Percentiles rank a stretch among this genome's conserved stretches.
These are phyloP conservation scores for Caenorhabditis sp. DNA, from an alignment of 2,888 invertebrate species.

Conservation along the genomic window DNA sequence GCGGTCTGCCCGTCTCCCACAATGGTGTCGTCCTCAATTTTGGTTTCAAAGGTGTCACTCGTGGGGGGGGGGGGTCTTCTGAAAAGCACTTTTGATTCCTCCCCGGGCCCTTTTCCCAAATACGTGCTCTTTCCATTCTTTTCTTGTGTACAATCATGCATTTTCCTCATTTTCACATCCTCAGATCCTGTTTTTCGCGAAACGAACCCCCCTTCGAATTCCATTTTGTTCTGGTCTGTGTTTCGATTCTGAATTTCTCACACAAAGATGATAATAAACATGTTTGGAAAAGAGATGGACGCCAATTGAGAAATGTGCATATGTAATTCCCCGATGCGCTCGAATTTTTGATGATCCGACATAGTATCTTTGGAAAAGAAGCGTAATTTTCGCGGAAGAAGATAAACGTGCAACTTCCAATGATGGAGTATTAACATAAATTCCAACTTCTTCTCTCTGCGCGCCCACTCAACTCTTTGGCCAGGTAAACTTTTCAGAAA, in stretches of 20 bases:
- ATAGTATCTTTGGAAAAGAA: constrained; percentile 40
- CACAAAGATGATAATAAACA: constrained; percentile 36
- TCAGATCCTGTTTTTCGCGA: constrained; percentile 38
- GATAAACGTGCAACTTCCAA: constrained; percentile 20
- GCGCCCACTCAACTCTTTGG: background rate
- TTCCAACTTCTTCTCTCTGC: background rate
- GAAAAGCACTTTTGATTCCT: constrained; percentile 44
- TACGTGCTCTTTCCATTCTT: background rate
- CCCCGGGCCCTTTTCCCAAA: constrained; percentile 7
- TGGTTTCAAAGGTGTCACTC: constrained; percentile 54
- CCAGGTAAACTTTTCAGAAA: constrained; percentile 32
- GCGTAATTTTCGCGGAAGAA: constrained; percentile 18
- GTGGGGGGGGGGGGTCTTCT: constrained; percentile 19
- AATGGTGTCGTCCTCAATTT: constrained; percentile 57
- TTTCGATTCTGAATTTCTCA: constrained; percentile 14
- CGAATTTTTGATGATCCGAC: constrained; percentile 37
- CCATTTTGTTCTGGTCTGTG: constrained; percentile 1
- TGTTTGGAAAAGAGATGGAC: constrained; percentile 23
- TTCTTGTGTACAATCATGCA: constrained; percentile 22
- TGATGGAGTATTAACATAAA: constrained; percentile 6
- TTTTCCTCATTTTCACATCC: constrained; percentile 37
- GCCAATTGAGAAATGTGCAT: constrained; percentile 36
- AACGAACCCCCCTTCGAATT: constrained; percentile 9
- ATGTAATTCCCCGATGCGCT: constrained; percentile 40
- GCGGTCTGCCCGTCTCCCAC: constrained; percentile 48